Conservation (phyloP, 2,888 invertebrate species). For the Synergus umbraculus region DNA sequence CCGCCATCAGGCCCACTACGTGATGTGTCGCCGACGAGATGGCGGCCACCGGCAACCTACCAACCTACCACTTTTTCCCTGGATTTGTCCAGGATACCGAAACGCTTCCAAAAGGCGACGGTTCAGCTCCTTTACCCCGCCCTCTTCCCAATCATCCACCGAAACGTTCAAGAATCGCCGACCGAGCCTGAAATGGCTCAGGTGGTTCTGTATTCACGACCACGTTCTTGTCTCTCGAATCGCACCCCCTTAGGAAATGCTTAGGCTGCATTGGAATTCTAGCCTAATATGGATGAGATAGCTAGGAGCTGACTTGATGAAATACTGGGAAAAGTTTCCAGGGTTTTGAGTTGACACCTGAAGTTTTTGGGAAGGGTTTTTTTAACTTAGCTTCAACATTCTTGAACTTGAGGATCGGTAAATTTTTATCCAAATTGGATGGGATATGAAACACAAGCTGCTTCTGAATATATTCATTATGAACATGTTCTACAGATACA, state of each 20-base stretch:
- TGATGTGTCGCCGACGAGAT: constrained; percentile 65
- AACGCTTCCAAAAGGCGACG: constrained; percentile 65
- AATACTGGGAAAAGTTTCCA: background rate
- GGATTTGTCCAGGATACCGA: constrained; percentile 58
- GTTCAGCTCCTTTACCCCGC: constrained; percentile 46
- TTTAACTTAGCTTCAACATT: too few species aligned
- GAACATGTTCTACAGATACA: background rate
- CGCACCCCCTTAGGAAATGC: constrained; percentile 23
- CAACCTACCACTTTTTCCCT: constrained; percentile 70
- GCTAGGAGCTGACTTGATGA: background rate
- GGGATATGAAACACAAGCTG: background rate
- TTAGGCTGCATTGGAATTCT: constrained; percentile 30
- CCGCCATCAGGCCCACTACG: constrained; percentile 62
- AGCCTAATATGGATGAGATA: background rate
- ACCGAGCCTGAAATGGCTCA: constrained; percentile 21
- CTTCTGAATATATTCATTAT: constrained; percentile 7
- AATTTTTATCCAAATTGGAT: background rate
- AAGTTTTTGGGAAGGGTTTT: background rate
- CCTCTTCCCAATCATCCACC: constrained; percentile 48
- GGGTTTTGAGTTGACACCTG: too few species aligned
- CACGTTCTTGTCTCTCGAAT: constrained; percentile 24
- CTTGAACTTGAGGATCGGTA: background rate
- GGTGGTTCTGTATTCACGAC: constrained; percentile 14
- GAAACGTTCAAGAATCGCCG: constrained; percentile 44
- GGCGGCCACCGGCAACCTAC: constrained; percentile 59